These are phyloP conservation scores for Paraescarpia echinospica DNA, from an alignment of 1,140 invertebrate species.

Conservation along the genomic window DNA sequence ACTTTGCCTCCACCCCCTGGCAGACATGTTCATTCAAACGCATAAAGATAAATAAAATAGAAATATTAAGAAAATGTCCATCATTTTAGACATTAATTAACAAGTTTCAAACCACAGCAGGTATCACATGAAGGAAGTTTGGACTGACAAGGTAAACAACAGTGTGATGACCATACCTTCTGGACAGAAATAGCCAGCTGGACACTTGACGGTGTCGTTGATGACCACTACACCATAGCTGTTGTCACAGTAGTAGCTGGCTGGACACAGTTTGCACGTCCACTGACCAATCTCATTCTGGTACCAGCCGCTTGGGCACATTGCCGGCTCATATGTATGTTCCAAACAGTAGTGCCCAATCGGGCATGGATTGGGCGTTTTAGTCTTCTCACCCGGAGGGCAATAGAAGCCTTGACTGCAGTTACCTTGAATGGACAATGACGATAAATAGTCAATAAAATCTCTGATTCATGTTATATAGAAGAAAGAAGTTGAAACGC, in stretches of 20 bases:
- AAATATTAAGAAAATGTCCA: background rate
- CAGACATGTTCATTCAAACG: too few species aligned
- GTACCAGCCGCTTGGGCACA: constrained; percentile 53
- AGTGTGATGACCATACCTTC: constrained; percentile 36
- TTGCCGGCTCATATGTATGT: constrained; percentile 36
- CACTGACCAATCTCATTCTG: constrained; percentile 43
- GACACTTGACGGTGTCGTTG: constrained; percentile 49
- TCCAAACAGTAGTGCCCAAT: constrained; percentile 50
- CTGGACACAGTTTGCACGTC: constrained; percentile 43
- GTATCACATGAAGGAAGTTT: background rate
- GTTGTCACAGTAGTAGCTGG: constrained; percentile 52
- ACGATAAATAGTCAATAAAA: background rate
- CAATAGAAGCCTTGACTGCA: constrained; percentile 52
- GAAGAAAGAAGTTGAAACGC: background rate
- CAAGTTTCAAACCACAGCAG: constrained; percentile 34
- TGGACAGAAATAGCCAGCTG: constrained; percentile 49
- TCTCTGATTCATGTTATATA: background rate
- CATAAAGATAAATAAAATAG: background rate
- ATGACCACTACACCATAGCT: constrained; percentile 47
- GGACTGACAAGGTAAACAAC: background rate
- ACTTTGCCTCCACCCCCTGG: too few species aligned
- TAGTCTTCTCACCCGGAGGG: constrained; percentile 41
- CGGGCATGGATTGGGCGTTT: constrained; percentile 39
- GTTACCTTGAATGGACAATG: constrained; percentile 37
- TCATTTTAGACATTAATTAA: background rate